These are phyloP conservation scores for Motacilla tschutschensis DNA, from an alignment of 2,113 vertebrate species.

Conservation along the genomic window DNA sequence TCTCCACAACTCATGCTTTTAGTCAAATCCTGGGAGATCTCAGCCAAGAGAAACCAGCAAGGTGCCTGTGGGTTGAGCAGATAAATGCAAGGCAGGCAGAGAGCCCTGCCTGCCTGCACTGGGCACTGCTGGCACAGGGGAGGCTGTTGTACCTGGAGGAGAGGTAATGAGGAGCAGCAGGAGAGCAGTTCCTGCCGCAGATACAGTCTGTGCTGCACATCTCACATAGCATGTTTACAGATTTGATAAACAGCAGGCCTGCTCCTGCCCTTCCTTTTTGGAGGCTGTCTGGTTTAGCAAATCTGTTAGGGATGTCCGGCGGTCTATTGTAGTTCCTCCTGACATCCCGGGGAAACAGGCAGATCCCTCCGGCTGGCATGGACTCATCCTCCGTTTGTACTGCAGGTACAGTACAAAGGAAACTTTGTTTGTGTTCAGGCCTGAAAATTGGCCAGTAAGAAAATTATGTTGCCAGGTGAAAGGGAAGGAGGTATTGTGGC, in stretches of 20 bases:
- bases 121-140: not conserved
- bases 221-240: not conserved
- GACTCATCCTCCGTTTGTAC: not conserved
- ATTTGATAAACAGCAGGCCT: conserved; percentile 9
- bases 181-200: not conserved
- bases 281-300: not conserved
- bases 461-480: not conserved
- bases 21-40: not conserved
- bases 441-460: not conserved
- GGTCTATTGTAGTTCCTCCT: conserved; percentile 14
- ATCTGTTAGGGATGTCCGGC: not conserved
- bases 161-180: not conserved
- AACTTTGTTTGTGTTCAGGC: not conserved
- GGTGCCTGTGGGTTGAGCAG: not conserved
- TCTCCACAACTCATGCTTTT: not conserved
- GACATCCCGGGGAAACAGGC: not conserved
- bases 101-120: not conserved
- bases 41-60: fast-evolving
- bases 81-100: not conserved
- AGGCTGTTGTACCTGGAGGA: not conserved
- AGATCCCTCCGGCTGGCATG: not conserved
- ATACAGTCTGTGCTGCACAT: not conserved
- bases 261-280: conserved; percentile 5
- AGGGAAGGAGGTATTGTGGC: not conserved
- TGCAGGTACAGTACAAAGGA: not conserved